phyloP scores from a whole-genome alignment of 92 coral and sea anemone genomes.

The Phymanthus crucifer region DNA sequence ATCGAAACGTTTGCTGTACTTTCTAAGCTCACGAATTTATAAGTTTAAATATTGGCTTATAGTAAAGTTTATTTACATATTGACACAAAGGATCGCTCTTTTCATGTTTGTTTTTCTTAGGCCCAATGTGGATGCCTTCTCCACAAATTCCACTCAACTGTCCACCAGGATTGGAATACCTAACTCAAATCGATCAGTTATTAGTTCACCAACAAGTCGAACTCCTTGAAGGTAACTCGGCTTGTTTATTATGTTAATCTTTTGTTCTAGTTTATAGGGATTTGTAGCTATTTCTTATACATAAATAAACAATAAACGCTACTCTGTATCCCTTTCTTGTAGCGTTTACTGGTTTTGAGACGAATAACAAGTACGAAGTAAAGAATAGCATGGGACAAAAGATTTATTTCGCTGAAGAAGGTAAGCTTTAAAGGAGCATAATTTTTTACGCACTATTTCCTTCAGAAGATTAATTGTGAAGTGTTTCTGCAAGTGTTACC shows the following conservation, averaged over 20 bases:
- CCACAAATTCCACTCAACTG: constrained; percentile 75
- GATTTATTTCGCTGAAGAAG: constrained; percentile 96
- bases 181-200: constrained; percentile 90
- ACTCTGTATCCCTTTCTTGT: background rate
- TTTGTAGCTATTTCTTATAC: background rate
- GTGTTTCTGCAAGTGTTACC: background rate
- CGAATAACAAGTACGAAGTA: constrained; percentile 91
- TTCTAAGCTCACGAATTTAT: too few relatives aligned
- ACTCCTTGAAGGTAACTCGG: constrained; percentile 76
- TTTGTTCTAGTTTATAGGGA: background rate
- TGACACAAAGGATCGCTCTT: background rate
- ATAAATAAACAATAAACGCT: background rate
- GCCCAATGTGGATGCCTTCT: constrained; percentile 78
- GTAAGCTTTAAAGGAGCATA: constrained; percentile 36
- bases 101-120: constrained; percentile 16
- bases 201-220: constrained; percentile 93
- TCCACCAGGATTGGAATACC: constrained; percentile 94
- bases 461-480: background rate
- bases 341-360: constrained; percentile 95
- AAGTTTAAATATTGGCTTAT: too few relatives aligned
- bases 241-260: background rate
- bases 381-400: constrained; percentile 90
- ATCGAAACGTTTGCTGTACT: too few relatives aligned
- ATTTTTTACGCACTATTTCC: background rate
- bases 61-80: too few relatives aligned